phyloP scores from a whole-genome alignment of 2,888 invertebrate genomes.

The Diarsia brunnea region DNA sequence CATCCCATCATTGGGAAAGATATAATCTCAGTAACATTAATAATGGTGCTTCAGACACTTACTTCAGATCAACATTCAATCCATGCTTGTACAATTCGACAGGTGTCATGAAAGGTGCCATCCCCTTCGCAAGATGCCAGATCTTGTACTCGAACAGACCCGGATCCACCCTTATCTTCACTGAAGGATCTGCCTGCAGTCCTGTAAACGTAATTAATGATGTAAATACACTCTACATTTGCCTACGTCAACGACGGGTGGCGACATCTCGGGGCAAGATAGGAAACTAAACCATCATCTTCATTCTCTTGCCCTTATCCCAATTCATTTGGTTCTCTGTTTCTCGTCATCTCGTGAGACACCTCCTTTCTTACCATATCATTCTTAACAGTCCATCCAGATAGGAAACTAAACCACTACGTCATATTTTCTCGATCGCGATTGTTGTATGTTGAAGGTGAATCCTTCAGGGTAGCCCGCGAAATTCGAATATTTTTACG shows the following conservation, averaged over 20 bases:
- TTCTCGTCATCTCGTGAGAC: too few relatives aligned
- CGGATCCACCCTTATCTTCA: constrained; percentile 95
- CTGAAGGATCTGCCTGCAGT: constrained; percentile 88
- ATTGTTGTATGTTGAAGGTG: too few relatives aligned
- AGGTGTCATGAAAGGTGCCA: constrained; percentile 94
- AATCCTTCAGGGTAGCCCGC: too few relatives aligned
- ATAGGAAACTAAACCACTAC: too few relatives aligned
- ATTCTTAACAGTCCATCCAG: too few relatives aligned
- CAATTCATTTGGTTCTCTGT: too few relatives aligned
- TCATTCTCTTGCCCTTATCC: too few relatives aligned
- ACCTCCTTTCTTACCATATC: too few relatives aligned
- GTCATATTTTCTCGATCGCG: too few relatives aligned
- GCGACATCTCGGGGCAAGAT: background rate
- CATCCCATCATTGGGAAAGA: too few relatives aligned
- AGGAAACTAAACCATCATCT: background rate
- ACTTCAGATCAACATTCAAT: constrained; percentile 94
- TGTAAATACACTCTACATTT: background rate
- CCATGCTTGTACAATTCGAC: constrained; percentile 94
- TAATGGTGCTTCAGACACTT: constrained; percentile 74
- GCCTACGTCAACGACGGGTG: background rate
- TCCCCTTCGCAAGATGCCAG: constrained; percentile 95
- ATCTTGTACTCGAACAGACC: constrained; percentile 98
- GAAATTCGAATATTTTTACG: too few relatives aligned
- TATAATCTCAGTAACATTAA: background rate
- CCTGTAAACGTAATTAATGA: constrained; percentile 79